A percentile compares a stretch with the other conserved stretches of the same genome.
Conservation (phyloP, 2,797 vertebrate species). For the Phaenicophaeus curvirostris region DNA sequence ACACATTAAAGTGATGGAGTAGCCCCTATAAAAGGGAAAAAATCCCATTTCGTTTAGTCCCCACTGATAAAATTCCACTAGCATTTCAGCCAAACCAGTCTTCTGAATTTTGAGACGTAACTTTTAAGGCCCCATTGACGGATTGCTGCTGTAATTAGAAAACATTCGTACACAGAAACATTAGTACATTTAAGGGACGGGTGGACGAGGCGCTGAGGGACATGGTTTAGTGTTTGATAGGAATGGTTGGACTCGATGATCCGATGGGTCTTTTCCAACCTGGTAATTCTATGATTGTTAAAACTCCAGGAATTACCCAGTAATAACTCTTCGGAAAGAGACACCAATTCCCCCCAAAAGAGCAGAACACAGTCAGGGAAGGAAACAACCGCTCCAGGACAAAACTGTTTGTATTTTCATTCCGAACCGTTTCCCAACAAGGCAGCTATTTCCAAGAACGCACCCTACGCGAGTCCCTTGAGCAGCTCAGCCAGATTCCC, state of each 20-base stretch:
- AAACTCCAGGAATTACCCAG: not conserved
- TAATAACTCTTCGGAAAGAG: not conserved
- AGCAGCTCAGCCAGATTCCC: not conserved
- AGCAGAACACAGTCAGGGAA: not conserved
- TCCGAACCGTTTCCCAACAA: not conserved
- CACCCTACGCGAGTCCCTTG: not conserved
- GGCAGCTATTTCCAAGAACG: not conserved
- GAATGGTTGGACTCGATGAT: no score
- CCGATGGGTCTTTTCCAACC: no score
- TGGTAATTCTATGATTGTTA: no score
- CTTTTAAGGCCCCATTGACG: constrained; percentile 24
- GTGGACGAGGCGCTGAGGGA: no score
- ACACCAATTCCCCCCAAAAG: not conserved
- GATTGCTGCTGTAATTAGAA: constrained; percentile 16
- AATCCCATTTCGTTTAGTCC: not conserved
- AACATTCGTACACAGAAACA: not conserved
- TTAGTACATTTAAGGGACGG: no score
- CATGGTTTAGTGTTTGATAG: no score
- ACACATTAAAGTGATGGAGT: constrained; percentile 7
- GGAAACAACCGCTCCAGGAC: not conserved
- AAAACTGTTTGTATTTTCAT: not conserved
- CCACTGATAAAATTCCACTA: constrained; percentile 15
- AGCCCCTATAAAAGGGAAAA: not conserved
- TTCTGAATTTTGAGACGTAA: not conserved
- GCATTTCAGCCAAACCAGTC: not conserved